Base-by-base conservation (phyloP, 2,113 vertebrate species). In the Tenrec ecaudatus region DNA sequence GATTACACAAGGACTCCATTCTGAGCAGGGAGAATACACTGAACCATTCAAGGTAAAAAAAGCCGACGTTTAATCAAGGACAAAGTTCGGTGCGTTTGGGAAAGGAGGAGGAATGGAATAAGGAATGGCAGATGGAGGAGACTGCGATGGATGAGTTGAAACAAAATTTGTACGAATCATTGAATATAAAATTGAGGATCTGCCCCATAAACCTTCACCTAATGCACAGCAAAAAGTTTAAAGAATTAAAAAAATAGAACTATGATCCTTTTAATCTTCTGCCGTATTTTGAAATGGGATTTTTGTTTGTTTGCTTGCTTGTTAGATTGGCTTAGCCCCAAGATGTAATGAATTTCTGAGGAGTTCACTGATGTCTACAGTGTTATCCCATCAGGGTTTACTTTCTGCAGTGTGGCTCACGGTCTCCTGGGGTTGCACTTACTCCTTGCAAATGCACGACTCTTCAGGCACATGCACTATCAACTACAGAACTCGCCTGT, bases 401-500 rank as follows among this genome's bases (percentile, higher is more conserved):
- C n/a, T 82, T 83, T 91, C 86, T 85, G 14, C 81, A 86, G 11
- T 95, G 82, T 60, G 75, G 73, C 58, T 95, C 57, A 79, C 33
- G 38, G 1, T 93, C 19, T 88, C 57, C 27, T 31, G n/a, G 40
- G 91, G 25, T n/a, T 92, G 43, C 31, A 76, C 64, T 95, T 78
- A 90, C 60, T 33, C n/a, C n/a, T 82, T 85, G 19, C 82, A 95
- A 93, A 91, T 83, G 78, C 1, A 68, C 60, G 40, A 83, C 80
- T 95, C 58, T 95, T 88, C 23, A 94, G 73, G 88, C 29, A 94
- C 10, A 33, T 25, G 78, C 22, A 83, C 38, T 77, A 89, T 80
- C 60, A 86, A 47, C 94, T 93, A 96, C 15, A 76, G 82, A 96
- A 89, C 33, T 14, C 87, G 36, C 83, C 47, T 86, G 38, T 84